These are phyloP conservation scores for Sebastes kiyomatsui DNA, from an alignment of 2,797 vertebrate genomes.

Conservation along the genomic window DNA sequence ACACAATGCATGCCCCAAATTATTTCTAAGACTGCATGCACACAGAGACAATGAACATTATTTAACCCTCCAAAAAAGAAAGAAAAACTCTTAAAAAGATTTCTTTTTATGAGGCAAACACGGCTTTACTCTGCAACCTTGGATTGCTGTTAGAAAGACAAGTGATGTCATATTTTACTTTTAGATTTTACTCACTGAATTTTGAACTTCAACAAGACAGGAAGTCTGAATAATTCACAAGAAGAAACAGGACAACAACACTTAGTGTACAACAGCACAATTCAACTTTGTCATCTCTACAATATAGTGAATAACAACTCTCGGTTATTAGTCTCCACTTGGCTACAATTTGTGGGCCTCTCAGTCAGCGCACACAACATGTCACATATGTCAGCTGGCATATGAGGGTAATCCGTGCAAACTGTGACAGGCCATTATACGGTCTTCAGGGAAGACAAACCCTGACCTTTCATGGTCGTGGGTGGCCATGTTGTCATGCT, in stretches of 20 bases:
- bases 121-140: neutral
- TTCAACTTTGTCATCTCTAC: neutral
- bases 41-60: neutral
- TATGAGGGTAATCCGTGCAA: slow-evolving; percentile 31
- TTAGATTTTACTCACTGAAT: slow-evolving; percentile 21
- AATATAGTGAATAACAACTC: slow-evolving; percentile 6
- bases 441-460: slow-evolving; percentile 55
- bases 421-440: slow-evolving; percentile 54
- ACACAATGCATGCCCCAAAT: no score
- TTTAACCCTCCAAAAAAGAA: neutral
- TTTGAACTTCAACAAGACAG: slow-evolving; percentile 23
- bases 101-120: neutral
- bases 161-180: slow-evolving; percentile 25
- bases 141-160: slow-evolving; percentile 2
- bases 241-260: slow-evolving; percentile 40
- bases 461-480: slow-evolving; percentile 53
- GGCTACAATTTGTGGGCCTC: slow-evolving; percentile 12
- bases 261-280: slow-evolving; percentile 22
- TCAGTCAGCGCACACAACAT: slow-evolving; percentile 32
- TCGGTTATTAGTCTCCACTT: slow-evolving; percentile 9
- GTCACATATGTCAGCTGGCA: slow-evolving; percentile 53
- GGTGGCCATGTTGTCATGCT: slow-evolving; percentile 48
- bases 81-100: neutral
- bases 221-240: slow-evolving; percentile 47
- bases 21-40: neutral